Conservation (phyloP, 2,888 invertebrate species). For the Meiosimyza decipiens region DNA sequence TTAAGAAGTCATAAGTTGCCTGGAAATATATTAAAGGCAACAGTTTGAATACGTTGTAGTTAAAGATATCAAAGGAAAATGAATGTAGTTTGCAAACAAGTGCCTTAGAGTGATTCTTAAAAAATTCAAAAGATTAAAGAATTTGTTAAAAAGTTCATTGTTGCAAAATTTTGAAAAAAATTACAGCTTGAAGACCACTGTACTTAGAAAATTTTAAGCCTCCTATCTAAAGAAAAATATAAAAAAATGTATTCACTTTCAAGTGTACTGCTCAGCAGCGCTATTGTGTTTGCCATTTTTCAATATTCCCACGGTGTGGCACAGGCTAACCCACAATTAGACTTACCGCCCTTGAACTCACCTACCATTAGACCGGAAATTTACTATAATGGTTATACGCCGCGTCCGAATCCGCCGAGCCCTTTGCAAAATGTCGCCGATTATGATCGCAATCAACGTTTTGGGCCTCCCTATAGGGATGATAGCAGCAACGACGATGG, state of each 20-base stretch:
- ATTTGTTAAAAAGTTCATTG: too few relatives aligned
- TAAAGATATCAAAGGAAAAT: neutral
- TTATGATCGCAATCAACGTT: slow-evolving; percentile 61
- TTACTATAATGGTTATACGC: slow-evolving; percentile 61
- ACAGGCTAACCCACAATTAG: slow-evolving; percentile 67
- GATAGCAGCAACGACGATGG: slow-evolving; percentile 57
- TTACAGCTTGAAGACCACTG: neutral
- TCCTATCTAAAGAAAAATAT: neutral
- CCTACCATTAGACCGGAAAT: slow-evolving; percentile 56
- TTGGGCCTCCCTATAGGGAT: slow-evolving; percentile 62
- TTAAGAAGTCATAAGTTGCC: too few relatives aligned
- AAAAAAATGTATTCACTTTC: neutral
- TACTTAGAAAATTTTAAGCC: neutral
- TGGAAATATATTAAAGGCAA: too few relatives aligned
- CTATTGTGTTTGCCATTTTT: slow-evolving; percentile 10
- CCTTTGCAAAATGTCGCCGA: slow-evolving; percentile 55
- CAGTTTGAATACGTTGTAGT: too few relatives aligned
- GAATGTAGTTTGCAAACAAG: too few relatives aligned
- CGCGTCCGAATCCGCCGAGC: slow-evolving; percentile 50
- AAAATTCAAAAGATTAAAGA: too few relatives aligned
- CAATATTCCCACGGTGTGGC: slow-evolving; percentile 25
- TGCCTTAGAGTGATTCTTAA: too few relatives aligned
- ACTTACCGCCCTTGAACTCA: slow-evolving; percentile 69
- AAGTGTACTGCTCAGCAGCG: neutral
- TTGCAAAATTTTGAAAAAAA: neutral